Evolutionary conservation across 2,888 invertebrate genomes (phyloP).

Genomic region (Halictus quadricinctus): DNA sequence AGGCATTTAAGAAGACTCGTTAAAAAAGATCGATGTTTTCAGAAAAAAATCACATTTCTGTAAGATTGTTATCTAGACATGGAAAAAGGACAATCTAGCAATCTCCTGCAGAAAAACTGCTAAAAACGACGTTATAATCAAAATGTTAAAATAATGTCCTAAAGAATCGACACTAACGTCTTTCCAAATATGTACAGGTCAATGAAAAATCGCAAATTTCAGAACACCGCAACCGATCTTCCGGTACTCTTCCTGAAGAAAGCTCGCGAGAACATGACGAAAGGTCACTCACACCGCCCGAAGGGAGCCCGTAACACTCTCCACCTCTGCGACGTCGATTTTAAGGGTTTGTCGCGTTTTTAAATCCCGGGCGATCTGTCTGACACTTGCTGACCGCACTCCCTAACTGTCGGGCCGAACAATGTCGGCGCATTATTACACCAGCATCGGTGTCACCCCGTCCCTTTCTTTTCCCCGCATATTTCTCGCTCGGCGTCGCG

Average conservation of each 20-base stretch:
- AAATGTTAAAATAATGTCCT: too few relatives aligned
- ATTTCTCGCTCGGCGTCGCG: slow-evolving; percentile 52
- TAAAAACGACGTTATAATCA: too few relatives aligned
- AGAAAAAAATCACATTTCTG: too few relatives aligned
- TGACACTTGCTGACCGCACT: slow-evolving; percentile 64
- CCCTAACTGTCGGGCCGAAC: slow-evolving; percentile 73
- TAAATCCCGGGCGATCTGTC: slow-evolving; percentile 60
- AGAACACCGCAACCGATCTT: neutral
- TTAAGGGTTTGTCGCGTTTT: slow-evolving; percentile 19
- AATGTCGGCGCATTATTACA: slow-evolving; percentile 74
- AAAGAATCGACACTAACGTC: too few relatives aligned
- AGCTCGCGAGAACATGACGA: neutral
- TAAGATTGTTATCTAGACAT: too few relatives aligned
- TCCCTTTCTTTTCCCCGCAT: slow-evolving; percentile 53
- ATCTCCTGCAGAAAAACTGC: too few relatives aligned
- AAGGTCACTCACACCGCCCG: neutral
- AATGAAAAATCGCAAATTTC: neutral
- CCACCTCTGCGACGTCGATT: neutral
- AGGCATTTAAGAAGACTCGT: too few relatives aligned
- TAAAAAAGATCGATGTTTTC: too few relatives aligned
- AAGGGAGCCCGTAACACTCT: neutral
- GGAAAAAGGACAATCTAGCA: too few relatives aligned
- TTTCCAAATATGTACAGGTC: neutral
- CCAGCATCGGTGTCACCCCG: slow-evolving; percentile 56
- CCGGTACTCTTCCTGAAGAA: neutral